Evolutionary conservation across 2,888 invertebrate genomes (phyloP).

Genomic region (Drosophila niveifrons): DNA sequence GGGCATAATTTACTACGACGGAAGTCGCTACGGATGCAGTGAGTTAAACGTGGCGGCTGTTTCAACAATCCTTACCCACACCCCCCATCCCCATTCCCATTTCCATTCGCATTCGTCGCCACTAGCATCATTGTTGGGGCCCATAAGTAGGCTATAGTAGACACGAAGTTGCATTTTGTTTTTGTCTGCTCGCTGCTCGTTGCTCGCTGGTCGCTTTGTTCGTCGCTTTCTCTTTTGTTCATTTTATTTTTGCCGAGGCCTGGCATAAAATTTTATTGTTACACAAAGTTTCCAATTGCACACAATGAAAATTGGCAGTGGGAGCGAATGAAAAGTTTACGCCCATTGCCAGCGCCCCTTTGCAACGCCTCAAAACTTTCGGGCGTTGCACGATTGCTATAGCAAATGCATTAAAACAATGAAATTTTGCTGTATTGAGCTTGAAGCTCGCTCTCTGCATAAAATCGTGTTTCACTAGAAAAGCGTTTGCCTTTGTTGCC

Average conservation of each 20-base stretch:
- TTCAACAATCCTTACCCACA: conserved; percentile 17
- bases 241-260: conserved; percentile 4
- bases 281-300: conserved; percentile 68
- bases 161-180: conserved; percentile 42
- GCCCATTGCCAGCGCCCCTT: conserved; percentile 34
- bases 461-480: conserved; percentile 11
- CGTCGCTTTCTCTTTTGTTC: conserved; percentile 6
- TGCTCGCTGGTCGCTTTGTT: conserved; percentile 31
- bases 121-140: conserved; percentile 16
- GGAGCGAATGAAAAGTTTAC: conserved; percentile 41
- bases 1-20: conserved; percentile 57
- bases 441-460: neutral
- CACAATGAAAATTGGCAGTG: conserved; percentile 53
- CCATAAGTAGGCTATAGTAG: conserved; percentile 57
- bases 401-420: conserved; percentile 68
- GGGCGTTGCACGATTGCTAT: conserved; percentile 40
- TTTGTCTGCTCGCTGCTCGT: conserved; percentile 26
- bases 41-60: conserved; percentile 61
- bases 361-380: conserved; percentile 58
- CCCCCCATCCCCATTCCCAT: too few species aligned
- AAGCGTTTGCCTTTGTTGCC: conserved; percentile 38
- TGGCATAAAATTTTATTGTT: conserved; percentile 64
- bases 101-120: neutral
- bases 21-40: conserved; percentile 59
- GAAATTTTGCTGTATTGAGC: conserved; percentile 38